Conservation (phyloP, 2,113 vertebrate species). For the Heptranchias perlo region DNA sequence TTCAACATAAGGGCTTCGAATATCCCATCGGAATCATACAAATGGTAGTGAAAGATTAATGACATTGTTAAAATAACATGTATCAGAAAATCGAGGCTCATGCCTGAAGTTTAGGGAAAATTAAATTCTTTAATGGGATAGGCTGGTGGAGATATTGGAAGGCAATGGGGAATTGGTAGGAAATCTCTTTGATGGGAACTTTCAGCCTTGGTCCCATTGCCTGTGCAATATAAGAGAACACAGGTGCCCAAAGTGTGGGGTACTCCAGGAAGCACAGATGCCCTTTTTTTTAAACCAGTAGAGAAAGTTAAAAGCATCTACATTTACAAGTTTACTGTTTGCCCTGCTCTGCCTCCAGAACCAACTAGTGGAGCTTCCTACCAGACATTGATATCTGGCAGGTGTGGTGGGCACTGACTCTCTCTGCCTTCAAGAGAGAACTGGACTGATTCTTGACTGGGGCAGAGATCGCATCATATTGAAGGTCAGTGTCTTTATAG, state of each 20-base stretch:
- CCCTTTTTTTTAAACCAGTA: neutral
- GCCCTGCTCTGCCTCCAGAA: neutral
- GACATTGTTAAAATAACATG: neutral
- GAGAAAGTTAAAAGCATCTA: neutral
- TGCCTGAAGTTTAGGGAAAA: neutral
- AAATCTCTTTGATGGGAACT: neutral
- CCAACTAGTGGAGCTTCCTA: neutral
- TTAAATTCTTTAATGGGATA: neutral
- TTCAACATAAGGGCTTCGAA: neutral
- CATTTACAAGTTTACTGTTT: neutral
- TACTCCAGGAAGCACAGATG: neutral
- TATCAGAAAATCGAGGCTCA: neutral
- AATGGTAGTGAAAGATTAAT: conserved; percentile 3
- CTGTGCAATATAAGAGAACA: neutral
- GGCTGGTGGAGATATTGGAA: neutral
- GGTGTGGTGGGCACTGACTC: no score
- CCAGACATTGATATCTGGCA: no score
- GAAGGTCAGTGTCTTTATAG: no score
- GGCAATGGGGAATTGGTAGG: no score
- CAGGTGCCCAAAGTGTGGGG: neutral
- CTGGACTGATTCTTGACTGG: no score
- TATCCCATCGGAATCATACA: neutral
- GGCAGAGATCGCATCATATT: no score
- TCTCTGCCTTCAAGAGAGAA: no score
- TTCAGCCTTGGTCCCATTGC: neutral